A percentile compares a stretch with the other conserved stretches of the same genome.
Conservation (phyloP, 1,140 invertebrate genomes). For the Diachasma alloeum region DNA sequence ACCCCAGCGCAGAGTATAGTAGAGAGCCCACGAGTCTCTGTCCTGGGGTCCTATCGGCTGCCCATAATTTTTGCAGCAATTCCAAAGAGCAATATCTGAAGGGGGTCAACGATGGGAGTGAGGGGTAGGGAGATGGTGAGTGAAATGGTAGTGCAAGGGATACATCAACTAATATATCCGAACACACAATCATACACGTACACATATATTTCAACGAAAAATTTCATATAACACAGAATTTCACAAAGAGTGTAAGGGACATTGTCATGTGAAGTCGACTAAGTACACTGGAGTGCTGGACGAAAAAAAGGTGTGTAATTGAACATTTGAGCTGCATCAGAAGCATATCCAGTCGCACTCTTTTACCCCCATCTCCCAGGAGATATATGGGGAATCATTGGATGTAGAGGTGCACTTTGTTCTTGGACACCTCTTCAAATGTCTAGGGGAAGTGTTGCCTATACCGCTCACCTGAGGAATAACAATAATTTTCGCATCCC, state of each 20-base stretch:
- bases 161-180: conserved; percentile 4
- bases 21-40: conserved; percentile 19
- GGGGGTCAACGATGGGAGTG: neutral
- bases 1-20: conserved; percentile 46
- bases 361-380: neutral
- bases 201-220: neutral
- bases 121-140: neutral
- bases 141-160: neutral
- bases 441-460: too few relatives aligned
- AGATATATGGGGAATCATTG: neutral
- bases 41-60: conserved; percentile 43
- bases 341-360: neutral
- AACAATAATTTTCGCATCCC: too few relatives aligned
- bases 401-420: neutral
- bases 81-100: conserved; percentile 52
- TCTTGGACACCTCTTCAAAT: neutral
- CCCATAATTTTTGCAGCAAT: conserved; percentile 58
- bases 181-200: conserved; percentile 12
- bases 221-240: conserved; percentile 12
- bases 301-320: conserved; percentile 18
- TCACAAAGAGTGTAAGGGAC: conserved; percentile 18
- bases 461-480: too few relatives aligned
- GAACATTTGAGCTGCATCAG: conserved; percentile 19
- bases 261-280: conserved; percentile 11
- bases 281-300: conserved; percentile 24